Evolutionary conservation across 2,113 vertebrate species (phyloP).

Genomic region (Guaruba guarouba): DNA sequence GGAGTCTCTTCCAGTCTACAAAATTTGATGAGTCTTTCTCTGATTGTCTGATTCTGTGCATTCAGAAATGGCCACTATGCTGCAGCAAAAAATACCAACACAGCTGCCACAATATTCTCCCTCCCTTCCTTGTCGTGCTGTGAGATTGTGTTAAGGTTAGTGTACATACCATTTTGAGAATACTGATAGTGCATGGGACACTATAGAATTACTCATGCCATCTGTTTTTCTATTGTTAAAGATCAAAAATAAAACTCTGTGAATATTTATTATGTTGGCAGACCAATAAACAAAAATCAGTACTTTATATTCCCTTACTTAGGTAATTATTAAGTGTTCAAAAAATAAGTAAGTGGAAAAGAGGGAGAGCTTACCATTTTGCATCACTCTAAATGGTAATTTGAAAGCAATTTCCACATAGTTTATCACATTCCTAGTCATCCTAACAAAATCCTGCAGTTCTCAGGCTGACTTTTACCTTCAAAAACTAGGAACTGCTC

Average conservation of each 20-base stretch:
- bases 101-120: neutral
- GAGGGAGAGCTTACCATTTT: neutral
- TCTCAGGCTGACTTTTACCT: neutral
- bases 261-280: conserved; percentile 34
- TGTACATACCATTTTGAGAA: neutral
- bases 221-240: conserved; percentile 52
- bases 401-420: neutral
- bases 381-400: neutral
- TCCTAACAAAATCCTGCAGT: neutral
- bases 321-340: conserved; percentile 3
- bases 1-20: neutral
- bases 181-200: neutral
- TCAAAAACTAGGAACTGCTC: neutral
- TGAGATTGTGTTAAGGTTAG: neutral
- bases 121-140: neutral
- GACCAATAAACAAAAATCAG: neutral
- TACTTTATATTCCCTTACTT: conserved; percentile 1
- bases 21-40: neutral
- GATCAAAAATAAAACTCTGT: conserved; percentile 5
- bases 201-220: neutral
- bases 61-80: neutral
- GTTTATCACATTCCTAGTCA: neutral
- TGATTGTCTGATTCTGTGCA: neutral
- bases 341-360: neutral
- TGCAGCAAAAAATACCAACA: neutral